Percentiles rank a stretch among this genome's conserved stretches.
Evolutionary conservation across 2,888 invertebrate genomes (phyloP).

Genomic region (Thumatha senex): DNA sequence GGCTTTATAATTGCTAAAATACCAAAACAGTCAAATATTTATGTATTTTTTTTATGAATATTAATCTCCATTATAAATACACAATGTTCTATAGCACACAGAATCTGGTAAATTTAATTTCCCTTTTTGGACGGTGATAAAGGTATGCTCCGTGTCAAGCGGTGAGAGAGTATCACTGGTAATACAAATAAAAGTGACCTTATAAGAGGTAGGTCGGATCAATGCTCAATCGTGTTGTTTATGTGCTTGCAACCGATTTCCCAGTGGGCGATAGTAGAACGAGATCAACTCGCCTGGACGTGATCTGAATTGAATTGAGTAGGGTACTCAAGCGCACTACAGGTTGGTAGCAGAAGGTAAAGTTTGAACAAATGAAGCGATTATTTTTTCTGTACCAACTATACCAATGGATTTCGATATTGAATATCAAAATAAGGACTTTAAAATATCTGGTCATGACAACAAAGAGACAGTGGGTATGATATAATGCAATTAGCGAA

Average conservation of each 20-base stretch:
- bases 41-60: too few relatives aligned
- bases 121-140: background rate
- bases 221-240: slow-evolving; percentile 41
- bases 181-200: slow-evolving; percentile 15
- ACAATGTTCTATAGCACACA: too few relatives aligned
- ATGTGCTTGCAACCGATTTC: slow-evolving; percentile 42
- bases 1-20: too few relatives aligned
- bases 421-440: too few relatives aligned
- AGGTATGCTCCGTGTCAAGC: background rate
- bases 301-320: slow-evolving; percentile 32
- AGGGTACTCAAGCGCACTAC: slow-evolving; percentile 1
- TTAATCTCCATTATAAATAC: too few relatives aligned
- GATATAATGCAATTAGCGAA: too few relatives aligned
- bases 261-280: slow-evolving; percentile 37
- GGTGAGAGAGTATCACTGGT: background rate
- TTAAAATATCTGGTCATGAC: too few relatives aligned
- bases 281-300: slow-evolving; percentile 39
- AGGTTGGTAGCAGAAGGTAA: slow-evolving; percentile 2
- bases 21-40: too few relatives aligned
- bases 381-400: too few relatives aligned
- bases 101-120: background rate
- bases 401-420: too few relatives aligned
- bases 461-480: too few relatives aligned
- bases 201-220: slow-evolving; percentile 15
- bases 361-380: background rate